Percentiles rank a stretch among this genome's conserved stretches.
Evolutionary conservation across 2,113 vertebrate genomes (phyloP).

Genomic region (Procavia capensis): DNA sequence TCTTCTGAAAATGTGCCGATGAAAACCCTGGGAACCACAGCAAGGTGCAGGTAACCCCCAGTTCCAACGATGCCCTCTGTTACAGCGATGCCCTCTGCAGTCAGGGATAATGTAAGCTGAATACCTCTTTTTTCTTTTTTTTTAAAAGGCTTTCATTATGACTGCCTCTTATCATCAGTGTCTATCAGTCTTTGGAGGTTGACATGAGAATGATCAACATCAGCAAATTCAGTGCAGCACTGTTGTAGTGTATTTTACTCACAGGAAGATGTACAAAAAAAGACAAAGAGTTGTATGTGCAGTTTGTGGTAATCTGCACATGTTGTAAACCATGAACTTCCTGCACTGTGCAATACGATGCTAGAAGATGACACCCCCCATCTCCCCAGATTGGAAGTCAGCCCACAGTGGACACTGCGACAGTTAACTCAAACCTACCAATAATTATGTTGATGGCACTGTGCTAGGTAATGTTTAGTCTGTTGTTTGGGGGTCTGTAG

Average conservation of each 20-base stretch:
- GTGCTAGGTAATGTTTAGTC: not conserved
- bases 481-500: not conserved
- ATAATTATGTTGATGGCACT: not conserved
- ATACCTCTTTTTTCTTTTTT: too few species aligned
- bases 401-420: not conserved
- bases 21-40: too few species aligned
- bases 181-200: not conserved
- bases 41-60: too few species aligned
- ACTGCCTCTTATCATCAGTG: not conserved
- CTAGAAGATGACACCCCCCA: not conserved
- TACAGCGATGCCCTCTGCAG: too few species aligned
- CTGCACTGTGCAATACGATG: not conserved
- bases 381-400: not conserved
- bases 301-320: too few species aligned
- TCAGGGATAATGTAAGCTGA: too few species aligned
- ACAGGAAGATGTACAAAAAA: too few species aligned
- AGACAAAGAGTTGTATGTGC: too few species aligned
- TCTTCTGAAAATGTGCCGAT: too few species aligned
- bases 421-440: not conserved
- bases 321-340: not conserved
- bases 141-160: too few species aligned
- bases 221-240: not conserved
- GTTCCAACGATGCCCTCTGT: too few species aligned
- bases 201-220: not conserved
- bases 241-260: too few species aligned